phyloP scores from a whole-genome alignment of 2,888 invertebrate genomes.

The Melitaea athalia region DNA sequence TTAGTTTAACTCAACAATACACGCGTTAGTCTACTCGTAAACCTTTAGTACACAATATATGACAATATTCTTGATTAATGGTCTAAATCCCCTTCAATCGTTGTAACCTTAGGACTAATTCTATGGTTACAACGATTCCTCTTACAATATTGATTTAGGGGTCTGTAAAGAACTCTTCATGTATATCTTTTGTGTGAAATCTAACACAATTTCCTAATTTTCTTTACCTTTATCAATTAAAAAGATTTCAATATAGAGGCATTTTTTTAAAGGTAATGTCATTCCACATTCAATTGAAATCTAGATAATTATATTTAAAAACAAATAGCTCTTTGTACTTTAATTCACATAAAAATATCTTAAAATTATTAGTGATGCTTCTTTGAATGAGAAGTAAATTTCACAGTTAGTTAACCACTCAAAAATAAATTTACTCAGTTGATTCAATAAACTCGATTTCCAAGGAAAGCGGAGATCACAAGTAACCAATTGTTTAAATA shows the following conservation, averaged over 20 bases:
- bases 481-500: no score
- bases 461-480: no score
- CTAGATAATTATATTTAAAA: no score
- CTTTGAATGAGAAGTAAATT: background rate
- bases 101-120: conserved; percentile 39
- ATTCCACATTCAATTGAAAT: no score
- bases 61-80: conserved; percentile 40
- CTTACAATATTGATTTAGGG: conserved; percentile 30
- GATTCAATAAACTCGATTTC: background rate
- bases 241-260: background rate
- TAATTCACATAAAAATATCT: background rate
- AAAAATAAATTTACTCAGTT: background rate
- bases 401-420: background rate
- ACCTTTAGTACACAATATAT: conserved; percentile 36
- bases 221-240: conserved; percentile 19
- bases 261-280: no score
- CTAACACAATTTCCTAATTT: conserved; percentile 1
- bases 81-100: conserved; percentile 26
- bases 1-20: conserved; percentile 28
- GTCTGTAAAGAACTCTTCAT: conserved; percentile 32
- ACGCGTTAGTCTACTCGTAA: conserved; percentile 28
- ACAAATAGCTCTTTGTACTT: background rate
- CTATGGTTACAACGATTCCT: conserved; percentile 43
- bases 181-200: conserved; percentile 28
- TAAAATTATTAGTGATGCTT: background rate